phyloP scores from a whole-genome alignment of 1,140 invertebrate genomes.

The Drosophila navojoa region DNA sequence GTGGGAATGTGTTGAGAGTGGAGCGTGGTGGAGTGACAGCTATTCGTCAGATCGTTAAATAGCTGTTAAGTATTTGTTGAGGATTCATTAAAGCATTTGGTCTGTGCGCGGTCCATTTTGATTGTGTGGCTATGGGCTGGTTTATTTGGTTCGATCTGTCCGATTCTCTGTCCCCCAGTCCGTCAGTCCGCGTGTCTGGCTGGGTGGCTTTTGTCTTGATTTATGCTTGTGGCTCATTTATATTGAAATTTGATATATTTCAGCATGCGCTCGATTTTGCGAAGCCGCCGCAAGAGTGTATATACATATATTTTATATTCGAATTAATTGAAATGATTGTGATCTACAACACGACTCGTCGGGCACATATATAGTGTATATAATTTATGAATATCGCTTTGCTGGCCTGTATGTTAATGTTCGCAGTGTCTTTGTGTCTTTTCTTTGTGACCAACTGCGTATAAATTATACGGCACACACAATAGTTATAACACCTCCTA shows the following conservation, averaged over 20 bases:
- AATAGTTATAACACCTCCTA: constrained; percentile 77
- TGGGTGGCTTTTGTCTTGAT: constrained; percentile 53
- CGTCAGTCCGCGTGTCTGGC: constrained; percentile 1
- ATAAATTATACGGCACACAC: constrained; percentile 68
- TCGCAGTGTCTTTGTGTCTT: constrained; percentile 58
- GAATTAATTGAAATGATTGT: constrained; percentile 82
- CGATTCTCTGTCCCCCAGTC: not conserved
- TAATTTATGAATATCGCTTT: constrained; percentile 69
- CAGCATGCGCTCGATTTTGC: constrained; percentile 75
- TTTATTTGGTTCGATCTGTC: constrained; percentile 27
- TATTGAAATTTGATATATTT: constrained; percentile 82
- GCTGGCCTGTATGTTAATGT: constrained; percentile 47
- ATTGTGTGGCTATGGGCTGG: constrained; percentile 41
- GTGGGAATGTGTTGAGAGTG: not conserved
- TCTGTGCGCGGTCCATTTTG: constrained; percentile 22
- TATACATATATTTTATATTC: constrained; percentile 71
- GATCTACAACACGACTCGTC: constrained; percentile 72
- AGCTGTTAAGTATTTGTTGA: constrained; percentile 40
- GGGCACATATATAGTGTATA: constrained; percentile 34
- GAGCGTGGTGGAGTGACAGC: constrained; percentile 52
- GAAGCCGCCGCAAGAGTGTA: constrained; percentile 43
- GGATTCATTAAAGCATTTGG: constrained; percentile 61
- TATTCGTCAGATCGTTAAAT: constrained; percentile 75
- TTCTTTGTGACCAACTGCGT: constrained; percentile 58
- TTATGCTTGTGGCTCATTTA: constrained; percentile 75